Conservation (phyloP, 2,113 vertebrate species). For the Brienomyrus longianalis region DNA sequence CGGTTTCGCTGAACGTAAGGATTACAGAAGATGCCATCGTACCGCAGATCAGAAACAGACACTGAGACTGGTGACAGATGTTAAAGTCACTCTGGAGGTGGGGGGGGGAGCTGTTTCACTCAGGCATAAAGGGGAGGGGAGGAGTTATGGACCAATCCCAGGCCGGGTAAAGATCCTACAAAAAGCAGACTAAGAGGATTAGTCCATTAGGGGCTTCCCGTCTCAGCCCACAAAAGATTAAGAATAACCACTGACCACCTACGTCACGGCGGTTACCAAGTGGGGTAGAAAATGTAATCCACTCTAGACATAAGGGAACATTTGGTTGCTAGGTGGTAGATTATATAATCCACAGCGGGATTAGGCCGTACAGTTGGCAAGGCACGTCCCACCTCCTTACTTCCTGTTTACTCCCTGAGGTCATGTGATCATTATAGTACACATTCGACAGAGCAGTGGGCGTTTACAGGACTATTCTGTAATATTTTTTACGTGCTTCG, state of each 20-base stretch:
- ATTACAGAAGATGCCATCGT: neutral
- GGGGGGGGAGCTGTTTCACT: neutral
- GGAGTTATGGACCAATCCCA: neutral
- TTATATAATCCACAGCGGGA: constrained; percentile 24
- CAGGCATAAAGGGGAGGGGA: neutral
- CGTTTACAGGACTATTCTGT: neutral
- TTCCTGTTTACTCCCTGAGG: neutral
- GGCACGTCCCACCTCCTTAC: neutral
- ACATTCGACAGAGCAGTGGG: neutral
- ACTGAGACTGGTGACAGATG: neutral
- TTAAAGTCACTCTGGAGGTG: neutral
- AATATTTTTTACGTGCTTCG: neutral
- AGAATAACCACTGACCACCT: constrained; percentile 2
- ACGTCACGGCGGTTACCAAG: neutral
- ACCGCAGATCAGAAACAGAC: neutral
- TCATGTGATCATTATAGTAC: neutral
- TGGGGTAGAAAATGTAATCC: constrained; percentile 1
- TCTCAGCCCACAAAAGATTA: neutral
- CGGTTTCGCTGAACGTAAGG: neutral
- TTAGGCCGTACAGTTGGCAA: neutral
- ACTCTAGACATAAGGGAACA: constrained; percentile 6
- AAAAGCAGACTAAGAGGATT: constrained; percentile 30
- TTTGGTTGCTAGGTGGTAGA: neutral
- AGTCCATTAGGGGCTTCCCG: constrained; percentile 8
- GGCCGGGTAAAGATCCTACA: neutral